Percentiles rank a stretch among this genome's conserved stretches.
These are phyloP conservation scores for Neuroterus valhalla DNA, from an alignment of 1,140 invertebrate species.

Conservation along the genomic window DNA sequence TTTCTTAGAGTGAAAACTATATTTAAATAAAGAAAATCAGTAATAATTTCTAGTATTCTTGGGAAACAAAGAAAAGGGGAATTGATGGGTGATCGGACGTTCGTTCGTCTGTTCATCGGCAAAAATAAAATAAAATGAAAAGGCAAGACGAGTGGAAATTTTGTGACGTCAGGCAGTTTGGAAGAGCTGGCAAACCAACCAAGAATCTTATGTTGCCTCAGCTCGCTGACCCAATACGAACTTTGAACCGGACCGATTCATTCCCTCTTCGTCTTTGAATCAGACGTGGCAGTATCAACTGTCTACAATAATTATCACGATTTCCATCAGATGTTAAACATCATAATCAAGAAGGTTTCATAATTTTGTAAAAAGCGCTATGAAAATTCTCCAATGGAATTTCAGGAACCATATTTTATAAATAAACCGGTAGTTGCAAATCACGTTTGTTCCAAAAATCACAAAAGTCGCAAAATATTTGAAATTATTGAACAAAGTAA, in stretches of 20 bases:
- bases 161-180: slow-evolving; percentile 60
- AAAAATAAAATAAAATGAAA: slow-evolving; percentile 57
- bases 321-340: neutral
- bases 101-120: slow-evolving; percentile 31
- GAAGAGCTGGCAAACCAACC: slow-evolving; percentile 44
- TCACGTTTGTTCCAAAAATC: too few relatives aligned
- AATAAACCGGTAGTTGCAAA: too few relatives aligned
- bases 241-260: slow-evolving; percentile 57
- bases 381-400: too few relatives aligned
- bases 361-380: too few relatives aligned
- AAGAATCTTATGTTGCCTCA: slow-evolving; percentile 44
- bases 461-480: too few relatives aligned
- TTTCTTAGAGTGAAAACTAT: neutral
- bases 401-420: too few relatives aligned
- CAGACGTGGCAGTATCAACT: slow-evolving; percentile 28
- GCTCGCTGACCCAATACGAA: slow-evolving; percentile 60
- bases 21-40: slow-evolving; percentile 44
- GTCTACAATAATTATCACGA: slow-evolving; percentile 19
- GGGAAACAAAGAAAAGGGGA: slow-evolving; percentile 17
- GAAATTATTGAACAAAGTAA: too few relatives aligned
- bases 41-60: slow-evolving; percentile 14
- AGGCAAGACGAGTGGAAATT: slow-evolving; percentile 64
- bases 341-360: neutral
- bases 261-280: slow-evolving; percentile 45
- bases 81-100: slow-evolving; percentile 35